Percentiles rank a stretch among this genome's conserved stretches.
These are phyloP conservation scores for Linnaemya tessellans DNA, from an alignment of 2,888 invertebrate species.

Conservation along the genomic window DNA sequence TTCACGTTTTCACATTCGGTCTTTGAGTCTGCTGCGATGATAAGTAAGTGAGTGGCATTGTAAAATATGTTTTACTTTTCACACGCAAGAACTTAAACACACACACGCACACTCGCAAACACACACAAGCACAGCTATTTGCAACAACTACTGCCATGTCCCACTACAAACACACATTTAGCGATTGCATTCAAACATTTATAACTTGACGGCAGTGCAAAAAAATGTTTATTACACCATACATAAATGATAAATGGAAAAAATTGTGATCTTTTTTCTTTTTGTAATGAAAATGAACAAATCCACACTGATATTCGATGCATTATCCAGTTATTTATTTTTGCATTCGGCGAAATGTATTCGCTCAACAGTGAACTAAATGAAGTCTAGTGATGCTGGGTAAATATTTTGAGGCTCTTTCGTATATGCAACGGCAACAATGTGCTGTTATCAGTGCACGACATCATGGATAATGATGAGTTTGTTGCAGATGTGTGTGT, in stretches of 20 bases:
- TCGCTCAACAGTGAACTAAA: neutral
- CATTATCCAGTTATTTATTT: slow-evolving; percentile 47
- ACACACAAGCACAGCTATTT: neutral
- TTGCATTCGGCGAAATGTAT: slow-evolving; percentile 26
- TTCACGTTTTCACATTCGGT: slow-evolving; percentile 10
- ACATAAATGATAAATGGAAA: slow-evolving; percentile 49
- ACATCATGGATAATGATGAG: slow-evolving; percentile 18
- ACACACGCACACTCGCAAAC: neutral
- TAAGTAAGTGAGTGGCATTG: slow-evolving; percentile 27
- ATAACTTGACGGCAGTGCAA: slow-evolving; percentile 14
- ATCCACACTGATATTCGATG: slow-evolving; percentile 33
- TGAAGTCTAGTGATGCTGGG: slow-evolving; percentile 19
- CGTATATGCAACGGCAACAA: neutral
- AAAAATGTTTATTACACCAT: slow-evolving; percentile 30
- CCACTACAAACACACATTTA: neutral
- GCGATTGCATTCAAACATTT: slow-evolving; percentile 9
- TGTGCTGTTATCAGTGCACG: neutral
- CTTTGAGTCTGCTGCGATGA: slow-evolving; percentile 26
- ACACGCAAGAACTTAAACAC: slow-evolving; percentile 1
- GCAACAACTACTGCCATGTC: neutral
- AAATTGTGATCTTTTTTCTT: slow-evolving; percentile 16
- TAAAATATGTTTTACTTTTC: slow-evolving; percentile 51
- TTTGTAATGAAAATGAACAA: slow-evolving; percentile 22
- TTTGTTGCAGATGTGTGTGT: neutral
- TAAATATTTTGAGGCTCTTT: slow-evolving; percentile 4